Conservation (phyloP, 2,113 vertebrate species). For the Gymnobelideus leadbeateri region DNA sequence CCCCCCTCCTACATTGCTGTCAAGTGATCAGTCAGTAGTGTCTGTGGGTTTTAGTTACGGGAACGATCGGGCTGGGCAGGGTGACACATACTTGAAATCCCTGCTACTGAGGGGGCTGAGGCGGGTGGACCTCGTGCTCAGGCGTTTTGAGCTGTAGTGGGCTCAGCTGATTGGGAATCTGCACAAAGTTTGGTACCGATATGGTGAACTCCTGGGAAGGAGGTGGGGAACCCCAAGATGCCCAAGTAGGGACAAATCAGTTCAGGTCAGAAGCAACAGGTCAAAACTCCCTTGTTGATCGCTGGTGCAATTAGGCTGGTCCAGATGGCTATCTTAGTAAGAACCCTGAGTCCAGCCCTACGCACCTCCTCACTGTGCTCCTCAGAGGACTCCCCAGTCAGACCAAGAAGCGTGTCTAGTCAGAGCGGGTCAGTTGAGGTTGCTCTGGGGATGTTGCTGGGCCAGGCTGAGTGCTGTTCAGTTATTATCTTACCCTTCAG, state of each 20-base stretch:
- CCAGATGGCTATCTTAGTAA: constrained; percentile 88
- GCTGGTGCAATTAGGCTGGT: constrained; percentile 60
- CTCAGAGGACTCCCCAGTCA: constrained; percentile 88
- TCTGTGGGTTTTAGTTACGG: neutral
- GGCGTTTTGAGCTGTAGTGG: neutral
- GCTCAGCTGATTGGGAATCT: neutral
- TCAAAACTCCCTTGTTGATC: neutral
- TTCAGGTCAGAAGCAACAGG: neutral
- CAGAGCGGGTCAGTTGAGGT: constrained; percentile 87
- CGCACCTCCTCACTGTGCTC: constrained; percentile 84
- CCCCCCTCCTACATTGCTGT: neutral
- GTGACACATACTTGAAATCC: neutral
- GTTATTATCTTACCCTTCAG: constrained; percentile 84
- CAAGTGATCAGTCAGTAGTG: neutral
- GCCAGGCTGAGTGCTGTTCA: constrained; percentile 77
- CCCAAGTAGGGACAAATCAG: neutral
- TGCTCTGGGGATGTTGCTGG: constrained; percentile 86
- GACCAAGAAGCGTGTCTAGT: constrained; percentile 88
- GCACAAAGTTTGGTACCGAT: neutral
- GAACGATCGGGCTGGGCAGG: neutral
- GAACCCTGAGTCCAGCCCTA: constrained; percentile 87
- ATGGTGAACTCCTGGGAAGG: neutral
- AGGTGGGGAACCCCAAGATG: neutral
- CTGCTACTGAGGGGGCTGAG: neutral
- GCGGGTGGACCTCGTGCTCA: neutral